A percentile compares a stretch with the other conserved stretches of the same genome.
Evolutionary conservation across 1,140 invertebrate species (phyloP).

Genomic region (Megathymus violae): DNA sequence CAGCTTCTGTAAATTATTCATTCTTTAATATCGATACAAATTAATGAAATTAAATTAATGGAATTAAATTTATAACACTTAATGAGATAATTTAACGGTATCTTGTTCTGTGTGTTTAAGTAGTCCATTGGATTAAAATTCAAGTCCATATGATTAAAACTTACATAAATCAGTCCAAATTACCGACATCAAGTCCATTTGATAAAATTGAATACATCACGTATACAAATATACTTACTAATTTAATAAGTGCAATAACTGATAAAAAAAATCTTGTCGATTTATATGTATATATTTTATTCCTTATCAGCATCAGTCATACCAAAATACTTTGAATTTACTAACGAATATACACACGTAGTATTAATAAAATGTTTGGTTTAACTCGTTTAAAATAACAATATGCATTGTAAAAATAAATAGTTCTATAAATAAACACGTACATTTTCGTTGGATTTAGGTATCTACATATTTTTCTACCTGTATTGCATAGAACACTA

Average conservation of each 20-base stretch:
- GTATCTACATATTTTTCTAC: no score
- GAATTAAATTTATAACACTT: conserved; percentile 3
- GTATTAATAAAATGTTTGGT: no score
- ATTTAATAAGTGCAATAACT: background rate
- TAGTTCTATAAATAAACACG: no score
- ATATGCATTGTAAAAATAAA: no score
- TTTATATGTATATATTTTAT: background rate
- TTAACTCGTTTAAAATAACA: no score
- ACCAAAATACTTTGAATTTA: no score
- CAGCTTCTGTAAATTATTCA: background rate
- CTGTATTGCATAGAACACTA: no score
- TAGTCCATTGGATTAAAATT: no score
- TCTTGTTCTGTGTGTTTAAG: conserved; percentile 3
- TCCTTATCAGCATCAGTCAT: no score
- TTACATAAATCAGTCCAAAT: background rate
- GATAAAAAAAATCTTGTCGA: background rate
- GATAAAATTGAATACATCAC: background rate
- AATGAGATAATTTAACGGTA: background rate
- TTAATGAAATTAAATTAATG: no score
- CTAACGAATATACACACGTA: no score
- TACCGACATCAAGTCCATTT: background rate
- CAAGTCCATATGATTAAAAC: background rate
- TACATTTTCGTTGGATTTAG: no score
- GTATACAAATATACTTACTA: conserved; percentile 2
- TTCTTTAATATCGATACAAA: background rate